These are phyloP conservation scores for Macropis europaea DNA, from an alignment of 2,888 invertebrate genomes.

Conservation along the genomic window DNA sequence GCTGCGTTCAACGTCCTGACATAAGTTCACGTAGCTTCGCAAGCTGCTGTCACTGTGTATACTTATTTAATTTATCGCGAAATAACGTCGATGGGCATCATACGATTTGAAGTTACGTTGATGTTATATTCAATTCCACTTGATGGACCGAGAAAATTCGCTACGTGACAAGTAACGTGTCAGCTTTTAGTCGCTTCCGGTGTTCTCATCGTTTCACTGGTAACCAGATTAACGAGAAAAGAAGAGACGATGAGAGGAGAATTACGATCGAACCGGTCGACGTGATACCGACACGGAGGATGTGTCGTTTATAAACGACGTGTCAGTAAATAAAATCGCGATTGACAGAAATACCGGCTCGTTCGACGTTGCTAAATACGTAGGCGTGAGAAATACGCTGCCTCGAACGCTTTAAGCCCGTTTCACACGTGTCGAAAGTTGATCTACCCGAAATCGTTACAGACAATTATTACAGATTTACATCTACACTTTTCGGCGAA, in stretches of 20 bases:
- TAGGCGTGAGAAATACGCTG: not conserved
- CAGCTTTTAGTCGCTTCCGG: too few species aligned
- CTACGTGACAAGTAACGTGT: too few species aligned
- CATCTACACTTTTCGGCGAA: too few species aligned
- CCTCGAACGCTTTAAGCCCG: constrained; percentile 18
- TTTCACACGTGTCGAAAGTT: not conserved
- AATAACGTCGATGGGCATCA: too few species aligned
- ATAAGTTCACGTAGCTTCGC: too few species aligned
- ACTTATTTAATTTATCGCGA: too few species aligned
- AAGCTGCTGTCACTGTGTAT: too few species aligned
- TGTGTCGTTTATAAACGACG: constrained; percentile 29
- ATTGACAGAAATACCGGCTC: constrained; percentile 27
- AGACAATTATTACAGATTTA: too few species aligned
- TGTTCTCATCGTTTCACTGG: constrained; percentile 18
- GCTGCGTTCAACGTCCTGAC: too few species aligned
- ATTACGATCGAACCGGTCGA: constrained; percentile 17
- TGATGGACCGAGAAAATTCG: too few species aligned
- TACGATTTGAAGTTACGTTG: too few species aligned
- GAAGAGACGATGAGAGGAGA: not conserved
- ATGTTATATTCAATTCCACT: too few species aligned
- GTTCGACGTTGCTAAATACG: constrained; percentile 14
- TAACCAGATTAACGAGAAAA: constrained; percentile 29
- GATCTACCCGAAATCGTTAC: not conserved
- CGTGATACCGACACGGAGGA: constrained; percentile 19
- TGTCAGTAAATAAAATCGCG: constrained; percentile 27